Base-by-base conservation (phyloP, 2,797 vertebrate species). In the Chiroxiphia lanceolata region DNA sequence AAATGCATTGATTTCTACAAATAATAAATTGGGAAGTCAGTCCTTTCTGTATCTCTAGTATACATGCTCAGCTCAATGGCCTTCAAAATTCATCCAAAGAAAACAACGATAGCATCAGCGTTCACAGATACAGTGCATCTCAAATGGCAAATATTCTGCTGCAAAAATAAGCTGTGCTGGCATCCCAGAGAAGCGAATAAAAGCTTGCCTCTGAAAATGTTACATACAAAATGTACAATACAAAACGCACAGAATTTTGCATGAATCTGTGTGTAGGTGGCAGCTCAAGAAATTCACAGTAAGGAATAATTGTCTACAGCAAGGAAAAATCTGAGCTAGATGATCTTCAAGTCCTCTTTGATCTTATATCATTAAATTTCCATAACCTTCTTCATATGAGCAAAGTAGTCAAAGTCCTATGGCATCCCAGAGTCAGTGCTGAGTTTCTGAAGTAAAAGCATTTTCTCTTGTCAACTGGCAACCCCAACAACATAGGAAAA, bases 1-100 rank as follows among this genome's bases (percentile, higher is more conserved):
- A 95, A 96, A 96, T 34, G 5, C 90, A 97, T 90, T 38, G 90
- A 96, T 96, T 96, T 91, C 88, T 87, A 91, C 84, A 94, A 96
- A 94, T 88, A 95, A 95, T 82, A 96, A 84, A 87, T 95, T 29
- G 38, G 56, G 56, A 91, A 96, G 68, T 67, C 70, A 45, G 67
- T 57, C 42, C 54, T 93, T 85, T 63, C 67, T 3, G 0, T 47
- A 79, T 54, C 60, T 74, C 74, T 44, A 26, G 22, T 33, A 19
- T 21, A 87, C 69, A 48, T 29, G 77, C 70, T 76, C 61, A 64
- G 60, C 56, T 79, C 74, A 53, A 54, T 13, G 88, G 93, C 75
- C 94, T 92, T 90, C 94, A 90, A 60, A 92, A 90, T 57, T 64
- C 83, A 90, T 84, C 83, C 71, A 85, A 47, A 89, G 70, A 72